Base-by-base conservation (phyloP, 2,888 invertebrate species). In the Cactoblastis cactorum region DNA sequence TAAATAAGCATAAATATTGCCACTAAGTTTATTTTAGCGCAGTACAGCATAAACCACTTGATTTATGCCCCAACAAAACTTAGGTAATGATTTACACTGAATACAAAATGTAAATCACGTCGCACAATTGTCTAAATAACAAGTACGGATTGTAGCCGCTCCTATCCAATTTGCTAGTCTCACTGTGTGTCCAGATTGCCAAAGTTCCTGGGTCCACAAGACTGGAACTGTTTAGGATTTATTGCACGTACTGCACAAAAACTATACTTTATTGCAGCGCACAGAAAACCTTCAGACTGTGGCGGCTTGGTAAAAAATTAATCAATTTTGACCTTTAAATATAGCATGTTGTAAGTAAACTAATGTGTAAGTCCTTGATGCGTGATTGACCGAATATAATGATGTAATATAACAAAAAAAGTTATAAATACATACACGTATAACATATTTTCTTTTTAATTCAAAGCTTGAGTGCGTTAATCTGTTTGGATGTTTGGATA, bases 181-280 rank as follows among this genome's bases (percentile, higher is more conserved):
- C 38, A 35, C 56, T 53, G 59, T 61, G 62, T 57, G 61, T 54
- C 47, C 50, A 59, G 63, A 64, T 63, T 67, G 61, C 53, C 61
- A 53, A 69, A 69, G 64, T 72, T 70, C 62, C 63, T 60, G 59
- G 43, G 28, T 28, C 43, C 43, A 24, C 28, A 17, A 43, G 38
- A 14, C 39, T 41, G 39, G n/a, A 39, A 14, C 24, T 11, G 28
- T 43, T 28, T 4, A 11, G 11, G 15, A 43, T 32, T 28, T 43
- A 43, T 22, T 35, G 22, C 34, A 47, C 46, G 46, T 47, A 46
- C 12, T 12, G 24, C 51, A 32, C 60, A 54, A 61, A 59, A 56
- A 46, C 14, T 43, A 17, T 51, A 32, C 22, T 39, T 37, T 35
- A 18, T 41, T 54, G 48, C 39, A 24, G 22, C 22, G n/a, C 51